Base-by-base conservation (phyloP, 53 echinoderm and acorn worm species). In the Henricia sp. region DNA sequence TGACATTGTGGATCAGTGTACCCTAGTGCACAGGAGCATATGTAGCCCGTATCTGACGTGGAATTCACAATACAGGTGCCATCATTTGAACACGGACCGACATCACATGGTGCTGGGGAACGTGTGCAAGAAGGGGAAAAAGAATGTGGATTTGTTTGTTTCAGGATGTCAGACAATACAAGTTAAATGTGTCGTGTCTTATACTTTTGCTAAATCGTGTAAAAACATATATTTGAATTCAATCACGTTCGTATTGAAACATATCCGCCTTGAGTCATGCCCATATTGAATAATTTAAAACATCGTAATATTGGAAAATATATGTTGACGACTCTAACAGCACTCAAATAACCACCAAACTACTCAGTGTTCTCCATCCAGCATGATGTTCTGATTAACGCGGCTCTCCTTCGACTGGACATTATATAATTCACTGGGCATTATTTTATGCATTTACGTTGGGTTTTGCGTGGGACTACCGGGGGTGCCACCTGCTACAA, bases 31-130 rank as follows among this genome's bases (percentile, higher is more conserved):
- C 71, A 71, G 6, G 30, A 25, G 32, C 71, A 71, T 17, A n/a
- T 50, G 71, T 48, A 71, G 24, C 71, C 71, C 28, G 48, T 50
- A 4, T 0, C 28, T 50, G 71, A 50, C n/a, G 34, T 8, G 13
- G 6, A 23, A 23, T 71, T 43, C 17, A 24, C 32, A 28, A 12
- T 48, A 30, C 71, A 71, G 17, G 46, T 8, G 26, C 71, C 71
- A 71, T 50, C 28, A 27, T 71, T 71, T 50, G 30, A 12, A 41
- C 71, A 71, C 4, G 51, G 50, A 50, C 8, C 29, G 19, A 27
- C 16, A 43, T 50, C 71, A 71, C 71, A 71, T n/a, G 71, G 71
- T n/a, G 17, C 71, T 71, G 28, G 3, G 9, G 24, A 68, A 68
- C 8, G 24, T 25, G 24, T 38, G 35, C 19, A 67, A 67, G 35